Evolutionary conservation across 2,888 invertebrate species (phyloP).

Genomic region (Stegophylla sp.): DNA sequence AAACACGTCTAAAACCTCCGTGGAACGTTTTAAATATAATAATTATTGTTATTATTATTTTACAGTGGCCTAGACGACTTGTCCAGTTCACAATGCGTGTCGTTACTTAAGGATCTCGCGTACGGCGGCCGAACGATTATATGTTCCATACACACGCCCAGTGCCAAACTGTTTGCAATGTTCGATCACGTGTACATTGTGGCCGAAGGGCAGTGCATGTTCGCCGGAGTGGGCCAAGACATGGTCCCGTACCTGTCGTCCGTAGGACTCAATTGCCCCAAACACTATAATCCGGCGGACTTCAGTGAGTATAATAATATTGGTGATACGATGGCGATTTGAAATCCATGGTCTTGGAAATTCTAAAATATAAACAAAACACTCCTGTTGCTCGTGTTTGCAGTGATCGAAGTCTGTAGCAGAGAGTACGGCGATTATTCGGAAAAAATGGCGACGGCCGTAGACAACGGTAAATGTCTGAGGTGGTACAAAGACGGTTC

Average conservation of each 20-base stretch:
- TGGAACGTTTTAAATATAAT: background rate
- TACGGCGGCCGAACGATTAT: slow-evolving; percentile 87
- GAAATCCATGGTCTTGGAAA: background rate
- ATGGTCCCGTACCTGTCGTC: slow-evolving; percentile 82
- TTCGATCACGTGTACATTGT: slow-evolving; percentile 92
- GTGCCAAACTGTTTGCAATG: slow-evolving; percentile 87
- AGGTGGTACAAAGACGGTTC: slow-evolving; percentile 66
- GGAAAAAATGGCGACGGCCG: slow-evolving; percentile 73
- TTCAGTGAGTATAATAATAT: slow-evolving; percentile 76
- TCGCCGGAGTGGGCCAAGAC: slow-evolving; percentile 79
- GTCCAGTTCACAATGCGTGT: slow-evolving; percentile 86
- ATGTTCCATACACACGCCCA: slow-evolving; percentile 96
- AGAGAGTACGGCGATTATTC: slow-evolving; percentile 78
- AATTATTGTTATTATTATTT: slow-evolving; percentile 61
- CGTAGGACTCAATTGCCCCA: slow-evolving; percentile 83
- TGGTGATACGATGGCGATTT: background rate
- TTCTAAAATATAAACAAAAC: too few relatives aligned
- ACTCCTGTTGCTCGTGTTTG: background rate
- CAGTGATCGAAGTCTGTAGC: slow-evolving; percentile 82
- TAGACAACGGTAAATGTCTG: slow-evolving; percentile 73
- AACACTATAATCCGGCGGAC: slow-evolving; percentile 94
- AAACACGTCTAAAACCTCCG: background rate
- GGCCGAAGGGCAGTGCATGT: slow-evolving; percentile 87
- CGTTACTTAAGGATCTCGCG: slow-evolving; percentile 82
- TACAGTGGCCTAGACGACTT: slow-evolving; percentile 88